Evolutionary conservation across 1,140 invertebrate species (phyloP).

Genomic region (Aphaenogaster rudis): DNA sequence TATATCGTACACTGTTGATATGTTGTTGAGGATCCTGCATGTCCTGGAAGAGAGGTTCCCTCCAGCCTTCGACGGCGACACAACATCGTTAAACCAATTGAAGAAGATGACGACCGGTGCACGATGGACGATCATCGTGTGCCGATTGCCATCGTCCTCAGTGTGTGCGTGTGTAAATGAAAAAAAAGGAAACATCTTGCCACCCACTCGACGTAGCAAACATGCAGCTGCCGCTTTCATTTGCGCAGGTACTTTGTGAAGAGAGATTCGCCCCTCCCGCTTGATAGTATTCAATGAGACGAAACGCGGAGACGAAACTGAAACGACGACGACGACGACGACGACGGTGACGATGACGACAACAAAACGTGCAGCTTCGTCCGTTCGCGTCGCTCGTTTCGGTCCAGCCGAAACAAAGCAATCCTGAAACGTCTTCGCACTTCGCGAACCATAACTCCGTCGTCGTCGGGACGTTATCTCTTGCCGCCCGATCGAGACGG

Average conservation of each 20-base stretch:
- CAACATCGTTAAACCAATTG: constrained; percentile 11
- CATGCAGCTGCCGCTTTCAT: constrained; percentile 41
- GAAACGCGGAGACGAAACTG: constrained; percentile 43
- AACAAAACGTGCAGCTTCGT: constrained; percentile 33
- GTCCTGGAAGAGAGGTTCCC: constrained; percentile 52
- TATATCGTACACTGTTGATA: constrained; percentile 70
- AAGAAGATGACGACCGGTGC: constrained; percentile 3
- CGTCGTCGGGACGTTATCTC: constrained; percentile 36
- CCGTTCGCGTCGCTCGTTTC: constrained; percentile 60
- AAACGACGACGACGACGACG: constrained; percentile 43
- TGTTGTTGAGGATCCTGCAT: constrained; percentile 68
- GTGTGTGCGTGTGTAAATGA: constrained; percentile 32
- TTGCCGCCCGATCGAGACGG: constrained; percentile 12
- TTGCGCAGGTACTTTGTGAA: constrained; percentile 77
- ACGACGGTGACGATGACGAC: constrained; percentile 64
- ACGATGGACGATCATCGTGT: not conserved
- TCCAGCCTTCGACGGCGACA: constrained; percentile 44
- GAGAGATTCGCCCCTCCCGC: constrained; percentile 74
- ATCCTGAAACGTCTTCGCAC: not conserved
- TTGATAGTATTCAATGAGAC: constrained; percentile 48
- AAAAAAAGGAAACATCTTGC: constrained; percentile 36
- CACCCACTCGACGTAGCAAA: constrained; percentile 54
- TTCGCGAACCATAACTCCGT: constrained; percentile 10
- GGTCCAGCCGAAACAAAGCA: constrained; percentile 79
- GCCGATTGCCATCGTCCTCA: not conserved